Conservation (phyloP, 2,888 invertebrate genomes). For the Lasius fuliginosus region DNA sequence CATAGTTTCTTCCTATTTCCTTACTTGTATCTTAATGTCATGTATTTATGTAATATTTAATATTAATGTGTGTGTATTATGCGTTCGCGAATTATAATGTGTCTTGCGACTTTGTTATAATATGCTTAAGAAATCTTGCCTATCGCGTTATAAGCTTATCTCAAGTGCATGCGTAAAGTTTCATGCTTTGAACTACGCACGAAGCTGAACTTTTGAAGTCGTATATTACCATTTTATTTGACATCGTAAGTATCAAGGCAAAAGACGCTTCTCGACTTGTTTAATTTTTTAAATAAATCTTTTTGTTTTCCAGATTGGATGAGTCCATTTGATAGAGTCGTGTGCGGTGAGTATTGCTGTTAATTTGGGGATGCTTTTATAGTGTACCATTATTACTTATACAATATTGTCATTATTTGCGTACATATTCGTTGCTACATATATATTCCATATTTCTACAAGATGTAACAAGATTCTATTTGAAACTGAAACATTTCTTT, state of each 20-base stretch:
- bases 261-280: neutral
- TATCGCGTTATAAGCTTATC: slow-evolving; percentile 51
- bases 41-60: neutral
- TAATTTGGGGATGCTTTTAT: slow-evolving; percentile 19
- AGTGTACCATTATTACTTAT: neutral
- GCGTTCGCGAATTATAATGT: neutral
- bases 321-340: slow-evolving; percentile 97
- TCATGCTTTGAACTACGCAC: slow-evolving; percentile 3
- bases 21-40: neutral
- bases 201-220: neutral
- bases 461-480: neutral
- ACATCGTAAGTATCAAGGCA: neutral
- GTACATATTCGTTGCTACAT: neutral
- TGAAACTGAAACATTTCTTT: neutral
- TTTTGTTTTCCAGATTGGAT: slow-evolving; percentile 95
- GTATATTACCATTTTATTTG: slow-evolving; percentile 10
- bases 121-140: neutral
- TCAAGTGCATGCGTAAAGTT: slow-evolving; percentile 58
- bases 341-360: slow-evolving; percentile 93
- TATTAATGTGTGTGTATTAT: neutral
- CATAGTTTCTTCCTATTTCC: neutral
- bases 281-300: slow-evolving; percentile 16
- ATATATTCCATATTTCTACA: slow-evolving; percentile 49
- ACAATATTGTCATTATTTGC: neutral
- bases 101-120: neutral